Evolutionary conservation across 2,888 invertebrate species (phyloP).

Genomic region (Andrena flavipes): DNA sequence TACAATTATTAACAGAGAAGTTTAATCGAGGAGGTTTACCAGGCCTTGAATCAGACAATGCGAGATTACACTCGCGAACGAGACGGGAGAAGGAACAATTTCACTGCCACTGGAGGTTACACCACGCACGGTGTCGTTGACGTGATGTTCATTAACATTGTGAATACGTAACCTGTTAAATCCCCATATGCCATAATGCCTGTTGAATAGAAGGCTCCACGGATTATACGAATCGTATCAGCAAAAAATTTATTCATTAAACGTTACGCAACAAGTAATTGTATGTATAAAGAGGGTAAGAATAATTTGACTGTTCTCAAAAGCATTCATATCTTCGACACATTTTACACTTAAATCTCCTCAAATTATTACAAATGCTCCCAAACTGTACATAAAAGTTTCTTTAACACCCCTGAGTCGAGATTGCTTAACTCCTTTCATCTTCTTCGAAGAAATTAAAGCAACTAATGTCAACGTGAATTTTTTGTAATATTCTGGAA

Average conservation of each 20-base stretch:
- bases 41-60: constrained; percentile 4
- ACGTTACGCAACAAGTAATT: neutral
- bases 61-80: neutral
- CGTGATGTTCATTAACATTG: neutral
- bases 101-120: constrained; percentile 24
- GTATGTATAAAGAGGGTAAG: neutral
- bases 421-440: too few species aligned
- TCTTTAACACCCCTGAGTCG: too few species aligned
- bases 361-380: too few species aligned
- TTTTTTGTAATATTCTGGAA: too few species aligned
- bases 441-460: too few species aligned
- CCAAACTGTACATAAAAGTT: too few species aligned
- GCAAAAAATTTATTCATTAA: neutral
- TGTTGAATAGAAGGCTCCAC: neutral
- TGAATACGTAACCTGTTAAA: constrained; percentile 23
- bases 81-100: constrained; percentile 25
- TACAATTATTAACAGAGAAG: neutral
- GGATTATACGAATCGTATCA: neutral
- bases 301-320: neutral
- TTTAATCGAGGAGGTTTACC: neutral
- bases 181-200: neutral
- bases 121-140: neutral
- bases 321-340: neutral
- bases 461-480: too few species aligned
- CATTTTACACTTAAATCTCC: too few species aligned